Evolutionary conservation across 2,113 vertebrate species (phyloP), one percentile per base, ranked within the genome.

Genomic region (Chrysemys picta): DNA sequence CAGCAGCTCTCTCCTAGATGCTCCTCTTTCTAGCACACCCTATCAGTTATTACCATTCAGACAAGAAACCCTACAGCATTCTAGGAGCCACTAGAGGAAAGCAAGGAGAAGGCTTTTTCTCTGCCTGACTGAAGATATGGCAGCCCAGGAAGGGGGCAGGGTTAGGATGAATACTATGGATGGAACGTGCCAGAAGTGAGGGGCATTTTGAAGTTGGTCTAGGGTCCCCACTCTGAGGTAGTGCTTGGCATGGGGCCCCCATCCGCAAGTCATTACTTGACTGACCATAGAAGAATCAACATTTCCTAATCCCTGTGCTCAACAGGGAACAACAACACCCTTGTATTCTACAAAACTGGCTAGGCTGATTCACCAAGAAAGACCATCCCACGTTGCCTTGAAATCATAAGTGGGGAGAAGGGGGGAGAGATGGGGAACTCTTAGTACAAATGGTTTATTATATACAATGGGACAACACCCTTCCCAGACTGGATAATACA

Each of bases 111-210:
- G 10, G 38, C 29, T 3, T 65, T 53, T 79, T 83, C 69, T 50
- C 6, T 76, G 52, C 25, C 49, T 62, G 9, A 80, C 29, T 38
- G 21, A 91, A 75, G 42, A 78, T 45, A 0, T 83, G 7, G 21
- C 25, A 8, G 42, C 42, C 42, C 22, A 45, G 25, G 42, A 78
- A 38, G 75, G 12, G 42, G 21, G 11, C 65, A 82, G 88, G 84
- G 53, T 14, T 29, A 79, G 16, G 47, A 35, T 27, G 65, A 80
- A 13, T 11, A 27, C 10, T 38, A 27, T 0, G 1, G 7, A 22
- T 79, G 13, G n/a, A 42, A 4, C 1, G 5, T 52, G 21, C 56
- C 27, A 85, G 54, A 95, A 93, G 75, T 38, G 57, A 56, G n/a
- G 42, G 53, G 21, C 1, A 45, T 94, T 93, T 87, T 53, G 47